Evolutionary conservation across 2,113 vertebrate species (phyloP).

Genomic region (Caranx ignobilis): DNA sequence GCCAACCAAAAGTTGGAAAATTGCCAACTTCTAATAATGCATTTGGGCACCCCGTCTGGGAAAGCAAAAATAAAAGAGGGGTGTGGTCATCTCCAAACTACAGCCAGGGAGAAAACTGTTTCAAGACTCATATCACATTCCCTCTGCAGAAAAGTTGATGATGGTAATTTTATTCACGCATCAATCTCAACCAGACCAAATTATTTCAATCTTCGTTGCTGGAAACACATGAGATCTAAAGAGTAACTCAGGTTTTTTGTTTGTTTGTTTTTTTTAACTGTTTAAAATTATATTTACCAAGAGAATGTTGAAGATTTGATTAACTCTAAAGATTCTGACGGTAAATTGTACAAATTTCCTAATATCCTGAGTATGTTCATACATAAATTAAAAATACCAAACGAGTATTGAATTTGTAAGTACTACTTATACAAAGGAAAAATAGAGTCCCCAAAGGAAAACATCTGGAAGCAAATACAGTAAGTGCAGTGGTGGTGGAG

Average conservation of each 20-base stretch:
- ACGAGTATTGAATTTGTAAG: neutral
- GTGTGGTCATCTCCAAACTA: constrained; percentile 45
- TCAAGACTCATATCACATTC: constrained; percentile 9
- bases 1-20: constrained; percentile 36
- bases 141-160: neutral
- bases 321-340: too few species aligned
- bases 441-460: neutral
- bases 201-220: neutral
- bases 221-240: neutral
- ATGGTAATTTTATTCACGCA: constrained; percentile 4
- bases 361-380: neutral
- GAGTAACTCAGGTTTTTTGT: neutral
- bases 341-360: neutral
- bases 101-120: constrained; percentile 1
- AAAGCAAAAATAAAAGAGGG: constrained; percentile 48
- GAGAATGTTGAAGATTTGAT: too few species aligned
- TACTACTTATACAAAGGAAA: neutral
- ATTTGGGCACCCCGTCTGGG: constrained; percentile 36
- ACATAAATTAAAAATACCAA: neutral
- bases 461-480: neutral
- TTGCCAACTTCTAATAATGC: constrained; percentile 59
- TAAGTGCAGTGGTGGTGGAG: neutral
- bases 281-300: neutral
- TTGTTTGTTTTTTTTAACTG: neutral
- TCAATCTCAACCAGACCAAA: neutral